phyloP scores from a whole-genome alignment of 2,888 invertebrate species.

The Drosophila peninsularis region DNA sequence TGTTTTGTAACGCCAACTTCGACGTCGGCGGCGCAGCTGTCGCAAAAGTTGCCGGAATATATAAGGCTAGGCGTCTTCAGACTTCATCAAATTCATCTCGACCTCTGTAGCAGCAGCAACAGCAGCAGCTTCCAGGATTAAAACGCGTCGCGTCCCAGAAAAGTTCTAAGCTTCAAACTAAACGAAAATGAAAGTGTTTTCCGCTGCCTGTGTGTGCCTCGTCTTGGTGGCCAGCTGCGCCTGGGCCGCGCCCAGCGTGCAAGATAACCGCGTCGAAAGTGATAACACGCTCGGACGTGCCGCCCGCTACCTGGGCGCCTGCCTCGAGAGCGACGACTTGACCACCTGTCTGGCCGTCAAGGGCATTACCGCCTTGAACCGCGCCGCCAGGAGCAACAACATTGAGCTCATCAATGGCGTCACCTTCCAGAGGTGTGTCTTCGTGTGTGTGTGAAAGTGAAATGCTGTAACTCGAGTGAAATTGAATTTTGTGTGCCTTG shows the following conservation, averaged over 20 bases:
- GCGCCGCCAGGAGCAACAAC: slow-evolving; percentile 86
- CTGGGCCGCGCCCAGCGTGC: slow-evolving; percentile 82
- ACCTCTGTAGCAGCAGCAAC: slow-evolving; percentile 72
- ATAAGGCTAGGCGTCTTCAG: slow-evolving; percentile 82
- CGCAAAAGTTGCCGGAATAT: slow-evolving; percentile 77
- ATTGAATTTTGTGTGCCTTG: slow-evolving; percentile 12
- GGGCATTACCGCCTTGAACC: slow-evolving; percentile 86
- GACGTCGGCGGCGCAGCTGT: slow-evolving; percentile 50
- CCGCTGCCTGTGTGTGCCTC: slow-evolving; percentile 73
- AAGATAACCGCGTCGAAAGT: slow-evolving; percentile 85
- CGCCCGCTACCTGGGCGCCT: slow-evolving; percentile 84
- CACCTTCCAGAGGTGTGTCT: slow-evolving; percentile 85
- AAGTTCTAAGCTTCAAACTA: slow-evolving; percentile 6
- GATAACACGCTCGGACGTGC: slow-evolving; percentile 82
- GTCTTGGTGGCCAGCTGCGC: slow-evolving; percentile 72
- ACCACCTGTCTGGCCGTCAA: slow-evolving; percentile 87
- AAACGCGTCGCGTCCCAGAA: slow-evolving; percentile 50
- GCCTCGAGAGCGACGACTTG: slow-evolving; percentile 85
- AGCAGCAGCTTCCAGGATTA: slow-evolving; percentile 56
- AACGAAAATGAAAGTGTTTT: slow-evolving; percentile 83
- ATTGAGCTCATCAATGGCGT: slow-evolving; percentile 87
- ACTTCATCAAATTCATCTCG: slow-evolving; percentile 84
- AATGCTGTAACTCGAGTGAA: slow-evolving; percentile 9
- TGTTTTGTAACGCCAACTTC: slow-evolving; percentile 76
- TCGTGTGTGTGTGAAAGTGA: slow-evolving; percentile 77